These are phyloP conservation scores for Tupaia chinensis DNA, from an alignment of 2,113 vertebrate species.

Conservation along the genomic window DNA sequence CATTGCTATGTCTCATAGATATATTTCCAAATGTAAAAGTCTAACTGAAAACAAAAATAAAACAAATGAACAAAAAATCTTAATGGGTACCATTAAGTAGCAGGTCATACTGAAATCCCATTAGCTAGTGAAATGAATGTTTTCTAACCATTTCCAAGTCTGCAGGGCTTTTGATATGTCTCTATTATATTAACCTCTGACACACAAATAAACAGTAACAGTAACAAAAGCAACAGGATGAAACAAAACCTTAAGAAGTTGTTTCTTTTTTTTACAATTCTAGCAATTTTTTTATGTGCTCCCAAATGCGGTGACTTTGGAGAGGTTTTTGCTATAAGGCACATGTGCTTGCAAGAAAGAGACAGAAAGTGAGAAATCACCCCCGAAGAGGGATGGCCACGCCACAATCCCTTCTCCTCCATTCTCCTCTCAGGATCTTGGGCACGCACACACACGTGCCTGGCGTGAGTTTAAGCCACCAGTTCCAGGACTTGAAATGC, in stretches of 20 bases:
- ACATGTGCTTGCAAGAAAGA: too few relatives aligned
- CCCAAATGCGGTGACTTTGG: background rate
- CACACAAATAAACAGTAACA: slow-evolving; percentile 21
- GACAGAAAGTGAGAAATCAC: too few relatives aligned
- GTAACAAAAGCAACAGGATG: background rate
- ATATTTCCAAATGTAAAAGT: slow-evolving; percentile 50
- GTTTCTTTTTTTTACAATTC: background rate
- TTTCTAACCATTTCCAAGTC: slow-evolving; percentile 1
- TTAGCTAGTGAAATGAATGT: slow-evolving; percentile 39
- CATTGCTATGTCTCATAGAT: background rate
- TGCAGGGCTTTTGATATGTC: background rate
- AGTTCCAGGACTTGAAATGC: too few relatives aligned
- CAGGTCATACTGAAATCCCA: slow-evolving; percentile 33
- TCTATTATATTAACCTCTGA: slow-evolving; percentile 19
- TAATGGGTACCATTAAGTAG: slow-evolving; percentile 28
- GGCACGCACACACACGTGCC: too few relatives aligned
- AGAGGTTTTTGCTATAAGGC: too few relatives aligned
- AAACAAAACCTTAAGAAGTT: background rate
- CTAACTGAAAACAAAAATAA: slow-evolving; percentile 1
- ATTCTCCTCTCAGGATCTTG: too few relatives aligned
- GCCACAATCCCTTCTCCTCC: too few relatives aligned
- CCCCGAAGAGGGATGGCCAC: too few relatives aligned
- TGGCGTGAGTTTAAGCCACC: too few relatives aligned
- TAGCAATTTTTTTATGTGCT: background rate
- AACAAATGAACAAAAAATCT: background rate